Evolutionary conservation across 1,140 invertebrate genomes (phyloP).

Genomic region (Elymnias hypermnestra): DNA sequence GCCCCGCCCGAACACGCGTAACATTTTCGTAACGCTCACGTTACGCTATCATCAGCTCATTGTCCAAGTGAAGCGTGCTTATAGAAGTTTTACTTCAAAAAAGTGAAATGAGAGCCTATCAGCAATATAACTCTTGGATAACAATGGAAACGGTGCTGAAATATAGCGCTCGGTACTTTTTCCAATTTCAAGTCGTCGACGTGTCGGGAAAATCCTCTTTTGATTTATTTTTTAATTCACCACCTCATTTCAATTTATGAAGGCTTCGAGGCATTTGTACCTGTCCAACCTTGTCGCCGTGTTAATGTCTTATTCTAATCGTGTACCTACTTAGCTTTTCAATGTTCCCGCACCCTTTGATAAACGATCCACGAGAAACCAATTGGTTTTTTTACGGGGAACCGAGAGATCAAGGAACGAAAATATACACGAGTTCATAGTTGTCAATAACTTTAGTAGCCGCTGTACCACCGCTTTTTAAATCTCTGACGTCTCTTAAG

Average conservation of each 20-base stretch:
- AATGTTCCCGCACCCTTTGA: background rate
- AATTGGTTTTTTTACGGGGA: background rate
- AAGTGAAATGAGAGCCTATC: too few relatives aligned
- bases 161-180: constrained; percentile 39
- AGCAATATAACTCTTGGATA: background rate
- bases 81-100: too few relatives aligned
- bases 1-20: too few relatives aligned
- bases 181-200: constrained; percentile 58
- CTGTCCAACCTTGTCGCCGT: constrained; percentile 52
- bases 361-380: background rate
- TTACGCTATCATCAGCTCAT: too few relatives aligned
- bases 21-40: too few relatives aligned
- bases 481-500: too few relatives aligned
- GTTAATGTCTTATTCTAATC: constrained; percentile 42
- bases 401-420: too few relatives aligned
- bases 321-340: background rate
- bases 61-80: too few relatives aligned
- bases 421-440: too few relatives aligned
- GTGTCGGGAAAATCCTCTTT: constrained; percentile 66
- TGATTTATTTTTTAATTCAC: constrained; percentile 74
- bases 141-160: constrained; percentile 22
- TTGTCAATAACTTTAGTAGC: too few relatives aligned
- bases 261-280: constrained; percentile 56
- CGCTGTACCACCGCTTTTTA: too few relatives aligned
- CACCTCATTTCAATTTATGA: constrained; percentile 68